These are phyloP conservation scores for Lepus timidus DNA, from an alignment of 2,113 vertebrate genomes.

Conservation along the genomic window DNA sequence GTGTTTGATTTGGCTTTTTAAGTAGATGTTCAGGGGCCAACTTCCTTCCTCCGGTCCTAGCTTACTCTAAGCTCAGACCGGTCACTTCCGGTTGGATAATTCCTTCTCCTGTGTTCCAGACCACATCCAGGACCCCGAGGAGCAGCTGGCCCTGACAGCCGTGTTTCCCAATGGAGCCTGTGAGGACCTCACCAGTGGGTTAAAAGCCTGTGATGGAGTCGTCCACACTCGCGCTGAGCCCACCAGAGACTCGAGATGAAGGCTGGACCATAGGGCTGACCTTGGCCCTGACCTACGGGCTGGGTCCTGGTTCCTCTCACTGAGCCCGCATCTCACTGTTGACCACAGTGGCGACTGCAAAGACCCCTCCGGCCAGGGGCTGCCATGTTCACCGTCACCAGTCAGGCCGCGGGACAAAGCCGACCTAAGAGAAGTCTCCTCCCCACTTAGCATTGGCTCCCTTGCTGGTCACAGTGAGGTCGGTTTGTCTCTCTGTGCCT, in stretches of 20 bases:
- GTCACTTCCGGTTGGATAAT: conserved; percentile 30
- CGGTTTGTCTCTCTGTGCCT: conserved; percentile 31
- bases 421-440: background rate
- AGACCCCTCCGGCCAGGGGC: background rate
- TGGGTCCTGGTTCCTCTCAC: background rate
- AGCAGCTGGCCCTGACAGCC: conserved; percentile 85
- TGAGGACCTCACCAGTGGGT: conserved; percentile 60
- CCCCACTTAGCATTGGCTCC: background rate
- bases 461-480: background rate
- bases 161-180: conserved; percentile 83
- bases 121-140: conserved; percentile 69
- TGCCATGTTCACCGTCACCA: background rate
- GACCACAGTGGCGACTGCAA: background rate
- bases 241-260: background rate
- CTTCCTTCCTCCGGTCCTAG: background rate
- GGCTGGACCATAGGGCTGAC: background rate
- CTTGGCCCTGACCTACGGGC: background rate
- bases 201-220: background rate
- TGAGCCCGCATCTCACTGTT: background rate
- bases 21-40: background rate
- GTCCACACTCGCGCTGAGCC: background rate
- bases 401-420: background rate
- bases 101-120: conserved; percentile 76
- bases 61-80: background rate
- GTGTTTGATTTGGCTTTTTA: background rate